Conservation (phyloP, 2,888 invertebrate species). For the Drosophila limbata region DNA sequence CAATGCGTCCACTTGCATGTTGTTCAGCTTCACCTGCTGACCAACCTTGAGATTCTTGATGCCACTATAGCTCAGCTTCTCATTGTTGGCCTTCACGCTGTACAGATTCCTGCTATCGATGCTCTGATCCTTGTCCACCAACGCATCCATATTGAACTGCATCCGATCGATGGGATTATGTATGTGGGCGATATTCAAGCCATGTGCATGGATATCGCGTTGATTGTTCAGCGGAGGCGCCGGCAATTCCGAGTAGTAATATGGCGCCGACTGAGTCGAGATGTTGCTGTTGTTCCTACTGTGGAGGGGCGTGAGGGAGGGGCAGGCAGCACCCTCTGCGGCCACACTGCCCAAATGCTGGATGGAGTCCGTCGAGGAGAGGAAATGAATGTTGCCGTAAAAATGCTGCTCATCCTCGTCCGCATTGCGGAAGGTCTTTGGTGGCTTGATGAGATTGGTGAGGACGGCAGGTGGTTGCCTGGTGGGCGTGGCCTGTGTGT, state of each 20-base stretch:
- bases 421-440: slow-evolving; percentile 84
- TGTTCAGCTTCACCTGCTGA: slow-evolving; percentile 65
- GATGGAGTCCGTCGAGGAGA: slow-evolving; percentile 84
- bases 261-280: slow-evolving; percentile 91
- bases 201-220: slow-evolving; percentile 87
- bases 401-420: slow-evolving; percentile 83
- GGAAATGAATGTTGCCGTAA: slow-evolving; percentile 85
- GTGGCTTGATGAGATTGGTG: slow-evolving; percentile 84
- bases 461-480: slow-evolving; percentile 53
- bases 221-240: slow-evolving; percentile 89
- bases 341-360: slow-evolving; percentile 73
- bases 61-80: slow-evolving; percentile 83
- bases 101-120: slow-evolving; percentile 85
- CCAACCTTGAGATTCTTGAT: slow-evolving; percentile 76
- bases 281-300: slow-evolving; percentile 88
- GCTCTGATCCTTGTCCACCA: slow-evolving; percentile 88
- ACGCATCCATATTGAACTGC: slow-evolving; percentile 87
- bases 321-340: slow-evolving; percentile 50
- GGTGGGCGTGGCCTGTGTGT: slow-evolving; percentile 47
- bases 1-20: slow-evolving; percentile 29
- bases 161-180: slow-evolving; percentile 87
- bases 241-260: slow-evolving; percentile 91
- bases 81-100: slow-evolving; percentile 82
- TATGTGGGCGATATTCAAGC: slow-evolving; percentile 80
- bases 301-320: slow-evolving; percentile 86